Conservation (phyloP, 2,888 invertebrate species). For the Netelia fuscicornis region DNA sequence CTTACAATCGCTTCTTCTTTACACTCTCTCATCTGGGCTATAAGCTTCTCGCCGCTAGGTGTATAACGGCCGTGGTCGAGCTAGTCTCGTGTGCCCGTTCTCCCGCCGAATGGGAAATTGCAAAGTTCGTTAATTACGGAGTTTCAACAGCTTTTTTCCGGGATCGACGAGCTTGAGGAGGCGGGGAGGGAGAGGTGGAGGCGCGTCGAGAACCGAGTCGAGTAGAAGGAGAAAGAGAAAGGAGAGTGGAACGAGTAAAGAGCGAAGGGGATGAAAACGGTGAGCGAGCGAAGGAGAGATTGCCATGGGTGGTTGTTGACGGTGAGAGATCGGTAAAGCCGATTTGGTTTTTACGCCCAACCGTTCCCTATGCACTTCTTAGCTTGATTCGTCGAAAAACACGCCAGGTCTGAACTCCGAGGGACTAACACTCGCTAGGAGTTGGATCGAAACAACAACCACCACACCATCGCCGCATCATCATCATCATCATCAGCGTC, state of each 20-base stretch:
- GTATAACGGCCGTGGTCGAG: conserved; percentile 29
- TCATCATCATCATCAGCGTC: conserved; percentile 23
- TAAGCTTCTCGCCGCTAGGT: conserved; percentile 14
- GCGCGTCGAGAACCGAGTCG: conserved; percentile 42
- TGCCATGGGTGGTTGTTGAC: conserved; percentile 29
- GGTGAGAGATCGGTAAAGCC: conserved; percentile 47
- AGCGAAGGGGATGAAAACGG: conserved; percentile 46
- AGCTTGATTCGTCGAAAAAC: background rate
- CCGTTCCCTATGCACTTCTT: conserved; percentile 31
- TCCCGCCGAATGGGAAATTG: conserved; percentile 73
- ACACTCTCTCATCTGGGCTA: conserved; percentile 49
- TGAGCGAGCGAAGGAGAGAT: conserved; percentile 45
- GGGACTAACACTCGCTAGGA: background rate
- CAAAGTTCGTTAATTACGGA: conserved; percentile 79
- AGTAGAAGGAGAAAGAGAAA: conserved; percentile 28
- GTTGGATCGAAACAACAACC: background rate
- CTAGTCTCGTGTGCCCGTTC: conserved; percentile 39
- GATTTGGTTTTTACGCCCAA: conserved; percentile 58
- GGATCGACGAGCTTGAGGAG: conserved; percentile 59
- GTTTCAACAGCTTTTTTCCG: conserved; percentile 72
- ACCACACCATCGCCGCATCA: background rate
- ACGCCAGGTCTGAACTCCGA: conserved; percentile 6
- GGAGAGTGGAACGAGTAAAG: conserved; percentile 54
- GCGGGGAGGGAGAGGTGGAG: conserved; percentile 32
- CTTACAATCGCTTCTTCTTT: conserved; percentile 6